Conservation (phyloP, 2,797 vertebrate species). For the Picus viridis region DNA sequence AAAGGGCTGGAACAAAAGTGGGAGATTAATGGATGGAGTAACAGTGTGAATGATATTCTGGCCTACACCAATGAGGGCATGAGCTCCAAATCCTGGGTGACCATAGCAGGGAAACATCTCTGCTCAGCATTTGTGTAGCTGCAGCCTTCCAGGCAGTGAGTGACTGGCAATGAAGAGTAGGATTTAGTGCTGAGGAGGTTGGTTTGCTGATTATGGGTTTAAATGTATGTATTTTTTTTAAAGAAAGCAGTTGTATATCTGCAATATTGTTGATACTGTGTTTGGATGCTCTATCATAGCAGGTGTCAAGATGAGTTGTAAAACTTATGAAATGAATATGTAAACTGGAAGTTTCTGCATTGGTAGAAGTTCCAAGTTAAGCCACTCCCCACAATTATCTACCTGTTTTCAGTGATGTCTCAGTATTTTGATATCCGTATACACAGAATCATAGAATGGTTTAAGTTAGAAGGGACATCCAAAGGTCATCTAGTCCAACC, state of each 20-base stretch:
- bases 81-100: accelerated
- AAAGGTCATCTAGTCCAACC: no score
- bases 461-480: no score
- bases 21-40: not conserved
- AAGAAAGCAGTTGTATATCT: not conserved
- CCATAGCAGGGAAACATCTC: not conserved
- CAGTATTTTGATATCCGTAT: constrained; percentile 57
- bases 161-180: accelerated
- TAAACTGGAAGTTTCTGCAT: not conserved
- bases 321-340: not conserved
- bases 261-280: not conserved
- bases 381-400: not conserved
- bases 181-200: not conserved
- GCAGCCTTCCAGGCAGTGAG: not conserved
- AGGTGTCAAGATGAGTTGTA: not conserved
- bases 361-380: not conserved
- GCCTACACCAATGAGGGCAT: not conserved
- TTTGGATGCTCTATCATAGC: accelerated
- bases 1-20: not conserved
- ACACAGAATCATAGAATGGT: not conserved
- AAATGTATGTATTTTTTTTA: not conserved
- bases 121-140: not conserved
- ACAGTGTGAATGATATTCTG: accelerated
- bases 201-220: no score
- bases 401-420: constrained; percentile 42